Evolutionary conservation across 2,888 invertebrate genomes (phyloP).

Genomic region (Pristionchus mayeri): DNA sequence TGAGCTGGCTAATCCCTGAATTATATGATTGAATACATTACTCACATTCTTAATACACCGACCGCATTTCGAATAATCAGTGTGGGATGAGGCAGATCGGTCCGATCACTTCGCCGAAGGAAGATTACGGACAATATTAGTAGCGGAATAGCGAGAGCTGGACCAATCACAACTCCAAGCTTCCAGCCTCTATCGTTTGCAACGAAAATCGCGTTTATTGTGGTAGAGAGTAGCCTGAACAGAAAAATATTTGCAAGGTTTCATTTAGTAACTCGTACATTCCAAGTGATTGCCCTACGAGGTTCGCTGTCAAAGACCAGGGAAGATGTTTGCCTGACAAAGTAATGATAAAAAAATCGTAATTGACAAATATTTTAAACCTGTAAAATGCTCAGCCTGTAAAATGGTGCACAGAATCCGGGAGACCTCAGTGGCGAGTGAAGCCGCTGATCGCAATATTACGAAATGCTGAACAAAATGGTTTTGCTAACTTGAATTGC

Average conservation of each 20-base stretch:
- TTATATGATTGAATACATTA: not conserved
- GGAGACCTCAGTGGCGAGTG: not conserved
- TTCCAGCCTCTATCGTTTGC: not conserved
- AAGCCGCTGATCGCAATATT: not conserved
- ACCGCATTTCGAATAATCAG: not conserved
- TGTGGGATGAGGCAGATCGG: not conserved
- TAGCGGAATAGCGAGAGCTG: not conserved
- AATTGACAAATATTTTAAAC: not conserved
- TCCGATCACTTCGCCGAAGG: not conserved
- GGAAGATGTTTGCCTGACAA: not conserved
- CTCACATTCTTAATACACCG: not conserved
- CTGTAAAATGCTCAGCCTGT: not conserved
- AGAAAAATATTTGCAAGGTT: not conserved
- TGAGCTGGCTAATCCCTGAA: too few relatives aligned
- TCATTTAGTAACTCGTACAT: not conserved
- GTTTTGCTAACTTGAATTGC: not conserved
- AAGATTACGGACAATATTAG: not conserved
- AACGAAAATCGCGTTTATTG: not conserved
- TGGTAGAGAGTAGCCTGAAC: not conserved
- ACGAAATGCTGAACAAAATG: not conserved
- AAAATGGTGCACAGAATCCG: not conserved
- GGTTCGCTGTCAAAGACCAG: not conserved
- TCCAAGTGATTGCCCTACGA: not conserved
- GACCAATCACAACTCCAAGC: not conserved
- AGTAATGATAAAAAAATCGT: too few relatives aligned